phyloP scores from a whole-genome alignment of 2,888 invertebrate genomes.

The Pristionchus arcanus region DNA sequence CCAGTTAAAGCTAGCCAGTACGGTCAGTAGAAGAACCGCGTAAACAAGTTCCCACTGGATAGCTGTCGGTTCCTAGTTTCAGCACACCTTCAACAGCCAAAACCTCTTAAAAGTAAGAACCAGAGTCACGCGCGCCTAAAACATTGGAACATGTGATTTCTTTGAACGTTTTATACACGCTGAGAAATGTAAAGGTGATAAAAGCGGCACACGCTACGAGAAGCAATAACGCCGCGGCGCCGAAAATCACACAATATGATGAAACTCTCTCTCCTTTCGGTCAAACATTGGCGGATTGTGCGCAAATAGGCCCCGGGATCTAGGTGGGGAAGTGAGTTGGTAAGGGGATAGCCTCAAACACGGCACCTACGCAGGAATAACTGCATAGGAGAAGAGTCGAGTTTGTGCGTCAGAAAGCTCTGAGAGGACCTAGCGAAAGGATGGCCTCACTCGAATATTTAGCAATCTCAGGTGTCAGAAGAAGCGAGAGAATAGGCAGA shows the following conservation, averaged over 20 bases:
- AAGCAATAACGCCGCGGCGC: background rate
- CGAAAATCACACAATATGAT: background rate
- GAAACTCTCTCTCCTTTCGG: background rate
- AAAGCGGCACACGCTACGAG: background rate
- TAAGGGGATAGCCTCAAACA: slow-evolving; percentile 6
- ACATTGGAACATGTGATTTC: no score
- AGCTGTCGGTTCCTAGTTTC: background rate
- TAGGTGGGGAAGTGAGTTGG: background rate
- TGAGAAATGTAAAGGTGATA: no score
- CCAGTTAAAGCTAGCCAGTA: no score
- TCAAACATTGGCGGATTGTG: slow-evolving; percentile 11
- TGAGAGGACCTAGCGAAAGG: background rate
- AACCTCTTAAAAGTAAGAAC: background rate
- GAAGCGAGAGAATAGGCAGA: background rate
- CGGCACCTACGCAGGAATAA: background rate
- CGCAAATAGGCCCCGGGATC: background rate
- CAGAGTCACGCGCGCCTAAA: no score
- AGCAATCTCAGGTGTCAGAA: background rate
- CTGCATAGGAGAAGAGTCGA: slow-evolving; percentile 15
- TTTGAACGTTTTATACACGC: no score
- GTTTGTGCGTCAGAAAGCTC: slow-evolving; percentile 11
- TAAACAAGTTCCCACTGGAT: background rate
- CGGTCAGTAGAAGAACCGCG: background rate
- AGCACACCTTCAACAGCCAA: no score
- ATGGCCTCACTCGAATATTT: background rate